Evolutionary conservation across 2,888 invertebrate species (phyloP).

Genomic region (Germaria angustata): DNA sequence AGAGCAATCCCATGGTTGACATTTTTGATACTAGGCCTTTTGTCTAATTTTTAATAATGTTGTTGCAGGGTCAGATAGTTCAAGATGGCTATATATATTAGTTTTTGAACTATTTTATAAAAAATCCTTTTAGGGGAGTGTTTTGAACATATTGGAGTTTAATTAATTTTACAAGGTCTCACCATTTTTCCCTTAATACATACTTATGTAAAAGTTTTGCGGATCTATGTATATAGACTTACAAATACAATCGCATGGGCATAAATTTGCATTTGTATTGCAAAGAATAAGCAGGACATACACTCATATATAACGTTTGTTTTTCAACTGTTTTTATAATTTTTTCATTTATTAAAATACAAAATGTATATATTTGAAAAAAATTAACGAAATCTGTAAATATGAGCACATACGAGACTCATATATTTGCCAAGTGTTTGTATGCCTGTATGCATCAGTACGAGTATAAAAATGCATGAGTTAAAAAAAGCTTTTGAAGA

Average conservation of each 20-base stretch:
- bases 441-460: conserved; percentile 18
- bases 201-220: neutral
- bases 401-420: neutral
- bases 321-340: conserved; percentile 39
- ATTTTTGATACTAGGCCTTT: no score
- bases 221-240: neutral
- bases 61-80: no score
- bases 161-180: no score
- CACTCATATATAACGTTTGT: conserved; percentile 40
- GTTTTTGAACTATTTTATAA: no score
- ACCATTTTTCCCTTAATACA: neutral
- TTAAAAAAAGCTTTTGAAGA: conserved; percentile 60
- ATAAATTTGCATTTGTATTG: conserved; percentile 52
- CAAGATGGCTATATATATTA: no score
- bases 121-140: no score
- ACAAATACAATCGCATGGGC: neutral
- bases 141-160: no score
- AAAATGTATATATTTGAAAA: conserved; percentile 54
- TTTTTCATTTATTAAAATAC: conserved; percentile 58
- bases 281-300: neutral
- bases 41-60: no score
- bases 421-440: neutral
- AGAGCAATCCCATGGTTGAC: no score
- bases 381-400: conserved; percentile 61
- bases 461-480: conserved; percentile 49